Base-by-base conservation (phyloP, 2,888 invertebrate species). In the Junonia oenone region DNA sequence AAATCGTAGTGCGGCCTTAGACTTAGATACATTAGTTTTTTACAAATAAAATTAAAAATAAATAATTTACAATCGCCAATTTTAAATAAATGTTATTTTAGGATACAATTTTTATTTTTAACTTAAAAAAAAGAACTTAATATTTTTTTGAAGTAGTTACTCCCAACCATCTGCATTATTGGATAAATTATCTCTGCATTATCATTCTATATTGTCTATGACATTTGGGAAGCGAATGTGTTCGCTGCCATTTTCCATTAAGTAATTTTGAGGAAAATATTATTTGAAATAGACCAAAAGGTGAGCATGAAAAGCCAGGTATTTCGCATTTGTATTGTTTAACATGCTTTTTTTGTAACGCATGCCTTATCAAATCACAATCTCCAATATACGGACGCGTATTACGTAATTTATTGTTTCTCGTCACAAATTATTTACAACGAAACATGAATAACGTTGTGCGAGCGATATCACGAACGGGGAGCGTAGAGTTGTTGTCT, bases 361-460 rank as follows among this genome's bases (percentile, higher is more conserved):
- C 79, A 80, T 79, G 75, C 66, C 66, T 68, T 74, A 59, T 66
- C 63, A 66, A 71, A 65, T 67, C 63, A 69, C 63, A 67, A 70
- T 69, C 65, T 70, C 67, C 69, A 38, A 68, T 66, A 67, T 71
- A 73, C 63, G 76, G 73, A 69, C 72, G 72, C 73, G 79, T 72
- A 81, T 90, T 90, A 90, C 89, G 89, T 90, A 90, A 90, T 90
- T 75, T 84, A 78, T 85, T 86, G 78, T 78, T 79, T 75, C 70
- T 81, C 81, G 77, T 79, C 83, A 78, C 76, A 76, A 69, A 69
- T 58, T 73, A 77, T 77, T 78, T 75, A 78, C 76, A 68, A 72
- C 77, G 76, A 79, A 73, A 76, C 74, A 76, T 75, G 78, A 80
- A 68, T 72, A 73, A 66, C 71, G 67, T 73, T 71, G 71, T 70